phyloP scores from a whole-genome alignment of 2,113 vertebrate species.

The Nothocercus nigrocapillus region DNA sequence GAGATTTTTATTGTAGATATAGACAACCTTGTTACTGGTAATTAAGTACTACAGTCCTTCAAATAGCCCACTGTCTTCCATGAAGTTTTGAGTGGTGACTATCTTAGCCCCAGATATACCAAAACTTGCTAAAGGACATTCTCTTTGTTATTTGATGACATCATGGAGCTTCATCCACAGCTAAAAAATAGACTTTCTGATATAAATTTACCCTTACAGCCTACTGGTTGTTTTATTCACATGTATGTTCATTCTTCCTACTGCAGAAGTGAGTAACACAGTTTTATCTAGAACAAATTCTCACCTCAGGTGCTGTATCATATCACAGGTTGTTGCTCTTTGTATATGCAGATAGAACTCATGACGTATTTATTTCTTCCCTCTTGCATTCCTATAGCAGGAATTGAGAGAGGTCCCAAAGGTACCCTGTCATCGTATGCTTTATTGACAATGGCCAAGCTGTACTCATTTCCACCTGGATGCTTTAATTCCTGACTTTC shows the following conservation, averaged over 20 bases:
- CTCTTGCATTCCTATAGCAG: neutral
- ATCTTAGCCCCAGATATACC: neutral
- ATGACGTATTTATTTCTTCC: neutral
- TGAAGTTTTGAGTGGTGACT: neutral
- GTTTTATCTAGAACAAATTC: neutral
- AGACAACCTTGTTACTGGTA: neutral
- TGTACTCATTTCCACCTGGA: neutral
- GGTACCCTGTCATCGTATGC: neutral
- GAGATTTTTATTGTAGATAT: neutral
- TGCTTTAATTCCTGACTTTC: neutral
- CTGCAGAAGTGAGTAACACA: neutral
- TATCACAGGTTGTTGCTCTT: neutral
- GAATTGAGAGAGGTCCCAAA: neutral
- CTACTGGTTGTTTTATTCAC: too few relatives aligned
- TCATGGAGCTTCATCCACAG: neutral
- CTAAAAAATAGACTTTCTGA: neutral
- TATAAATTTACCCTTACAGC: neutral
- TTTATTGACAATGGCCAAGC: neutral
- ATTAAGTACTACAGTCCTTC: neutral
- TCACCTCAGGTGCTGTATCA: neutral
- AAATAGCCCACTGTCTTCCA: neutral
- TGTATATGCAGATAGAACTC: neutral
- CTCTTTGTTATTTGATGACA: neutral
- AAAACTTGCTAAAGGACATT: neutral
- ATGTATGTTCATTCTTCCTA: neutral